Percentiles rank a stretch among this genome's conserved stretches.
These are phyloP conservation scores for Hydrocynus forskahlii DNA, from an alignment of 2,797 vertebrate species.

Conservation along the genomic window DNA sequence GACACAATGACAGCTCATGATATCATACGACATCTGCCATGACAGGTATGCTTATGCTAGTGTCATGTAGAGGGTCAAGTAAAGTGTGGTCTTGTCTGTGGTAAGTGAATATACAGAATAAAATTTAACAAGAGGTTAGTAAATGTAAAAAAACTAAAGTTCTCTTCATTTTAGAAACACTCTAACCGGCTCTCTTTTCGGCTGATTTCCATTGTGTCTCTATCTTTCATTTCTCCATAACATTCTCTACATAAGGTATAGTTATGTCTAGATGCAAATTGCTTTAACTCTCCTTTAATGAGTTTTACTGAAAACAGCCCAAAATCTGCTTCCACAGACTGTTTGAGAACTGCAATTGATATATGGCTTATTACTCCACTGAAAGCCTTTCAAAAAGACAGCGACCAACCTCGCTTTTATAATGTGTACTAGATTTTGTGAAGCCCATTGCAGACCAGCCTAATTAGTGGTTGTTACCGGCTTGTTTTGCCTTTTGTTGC, in stretches of 20 bases:
- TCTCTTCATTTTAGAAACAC: neutral
- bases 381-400: conserved; percentile 16
- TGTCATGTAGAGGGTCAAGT: too few species aligned
- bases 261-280: neutral
- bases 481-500: conserved; percentile 49
- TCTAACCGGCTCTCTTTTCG: neutral
- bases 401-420: conserved; percentile 8
- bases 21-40: too few species aligned
- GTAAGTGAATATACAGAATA: too few species aligned
- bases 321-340: neutral
- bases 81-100: too few species aligned
- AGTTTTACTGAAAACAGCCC: conserved; percentile 9
- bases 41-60: too few species aligned
- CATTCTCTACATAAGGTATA: neutral
- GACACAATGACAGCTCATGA: too few species aligned
- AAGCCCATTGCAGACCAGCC: conserved; percentile 30
- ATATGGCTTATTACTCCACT: neutral
- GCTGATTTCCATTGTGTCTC: neutral
- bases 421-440: conserved; percentile 4
- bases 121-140: too few species aligned
- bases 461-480: conserved; percentile 35
- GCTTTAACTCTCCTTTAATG: neutral
- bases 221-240: neutral
- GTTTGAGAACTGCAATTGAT: conserved; percentile 24
- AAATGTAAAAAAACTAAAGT: neutral